Evolutionary conservation across 2,113 vertebrate genomes (phyloP), one percentile per base, ranked within the genome.

Genomic region (Prunella fulvescens): DNA sequence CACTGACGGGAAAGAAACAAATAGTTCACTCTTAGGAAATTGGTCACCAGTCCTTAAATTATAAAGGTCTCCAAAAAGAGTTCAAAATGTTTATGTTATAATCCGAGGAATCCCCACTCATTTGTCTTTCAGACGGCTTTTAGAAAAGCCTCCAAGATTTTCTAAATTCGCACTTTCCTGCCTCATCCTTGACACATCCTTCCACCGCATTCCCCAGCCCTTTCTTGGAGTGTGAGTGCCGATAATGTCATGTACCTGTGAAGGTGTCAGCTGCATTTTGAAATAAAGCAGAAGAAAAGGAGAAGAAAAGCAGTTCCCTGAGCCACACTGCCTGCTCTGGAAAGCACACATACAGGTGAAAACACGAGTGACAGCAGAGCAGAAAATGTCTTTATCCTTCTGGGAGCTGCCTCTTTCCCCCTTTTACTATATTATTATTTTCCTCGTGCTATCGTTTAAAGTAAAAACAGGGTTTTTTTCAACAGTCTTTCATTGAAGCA

Each of bases 381-480:
- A 2, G 60, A 74, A 51, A 90, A 48, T 45, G 19, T 48, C 80
- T 85, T 83, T 81, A 71, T 90, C 81, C 85, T 66, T 69, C 79
- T 26, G 67, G 35, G 81, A 90, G 33, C 71, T 92, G 76, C 45
- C 51, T 92, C 48, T 71, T 90, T 88, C 9, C 88, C 33, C 19
- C 28, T 70, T 39, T 83, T 64, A 17, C 44, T 78, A 25, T 51
- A 40, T 80, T 62, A 81, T 15, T 56, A 56, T 93, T 96, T 96
- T 79, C 40, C 12, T 93, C 76, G 11, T 78, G 35, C 19, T 71
- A 12, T 8, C 48, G 13, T 83, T 92, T 90, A 83, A 95, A 83
- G 72, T 45, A 73, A 90, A 90, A n/a, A 0, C 26, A 42, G 22
- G 23, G 20, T 19, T 69, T 76, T 54, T 53, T 25, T 4, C 56